phyloP scores from a whole-genome alignment of 2,113 vertebrate genomes.

The Acinonyx jubatus region DNA sequence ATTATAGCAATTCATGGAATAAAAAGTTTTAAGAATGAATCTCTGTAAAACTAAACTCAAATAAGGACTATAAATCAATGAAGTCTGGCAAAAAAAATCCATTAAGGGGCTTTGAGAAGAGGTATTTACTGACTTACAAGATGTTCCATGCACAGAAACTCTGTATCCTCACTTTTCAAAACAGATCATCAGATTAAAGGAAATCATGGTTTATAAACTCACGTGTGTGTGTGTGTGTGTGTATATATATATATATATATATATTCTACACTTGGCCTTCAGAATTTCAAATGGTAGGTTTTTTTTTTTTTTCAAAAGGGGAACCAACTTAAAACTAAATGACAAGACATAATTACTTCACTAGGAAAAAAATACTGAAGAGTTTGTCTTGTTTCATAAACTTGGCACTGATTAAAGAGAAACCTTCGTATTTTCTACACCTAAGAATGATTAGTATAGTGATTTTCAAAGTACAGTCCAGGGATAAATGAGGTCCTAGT shows the following conservation, averaged over 20 bases:
- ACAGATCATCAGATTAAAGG: neutral
- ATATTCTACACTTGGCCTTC: slow-evolving; percentile 38
- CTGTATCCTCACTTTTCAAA: slow-evolving; percentile 35
- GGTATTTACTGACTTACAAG: slow-evolving; percentile 36
- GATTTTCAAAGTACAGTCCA: slow-evolving; percentile 11
- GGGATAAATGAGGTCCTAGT: neutral
- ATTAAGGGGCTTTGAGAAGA: slow-evolving; percentile 42
- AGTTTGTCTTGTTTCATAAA: slow-evolving; percentile 42
- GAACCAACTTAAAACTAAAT: slow-evolving; percentile 57
- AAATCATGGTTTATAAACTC: slow-evolving; percentile 54
- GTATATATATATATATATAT: neutral
- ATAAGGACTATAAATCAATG: slow-evolving; percentile 32
- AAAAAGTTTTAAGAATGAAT: slow-evolving; percentile 40
- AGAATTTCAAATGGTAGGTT: slow-evolving; percentile 52
- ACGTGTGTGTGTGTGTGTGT: too few relatives aligned
- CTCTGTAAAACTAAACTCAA: slow-evolving; percentile 21
- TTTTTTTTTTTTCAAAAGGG: slow-evolving; percentile 42
- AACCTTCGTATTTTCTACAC: slow-evolving; percentile 23
- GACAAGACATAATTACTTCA: slow-evolving; percentile 44
- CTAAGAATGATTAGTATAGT: slow-evolving; percentile 11
- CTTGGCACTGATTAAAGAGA: slow-evolving; percentile 7
- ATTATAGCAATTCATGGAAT: slow-evolving; percentile 51
- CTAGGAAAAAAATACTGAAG: slow-evolving; percentile 56
- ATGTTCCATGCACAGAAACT: slow-evolving; percentile 46
- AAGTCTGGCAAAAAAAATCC: neutral